These are phyloP conservation scores for Drosophila kanapiae DNA, from an alignment of 1,140 invertebrate genomes.

Conservation along the genomic window DNA sequence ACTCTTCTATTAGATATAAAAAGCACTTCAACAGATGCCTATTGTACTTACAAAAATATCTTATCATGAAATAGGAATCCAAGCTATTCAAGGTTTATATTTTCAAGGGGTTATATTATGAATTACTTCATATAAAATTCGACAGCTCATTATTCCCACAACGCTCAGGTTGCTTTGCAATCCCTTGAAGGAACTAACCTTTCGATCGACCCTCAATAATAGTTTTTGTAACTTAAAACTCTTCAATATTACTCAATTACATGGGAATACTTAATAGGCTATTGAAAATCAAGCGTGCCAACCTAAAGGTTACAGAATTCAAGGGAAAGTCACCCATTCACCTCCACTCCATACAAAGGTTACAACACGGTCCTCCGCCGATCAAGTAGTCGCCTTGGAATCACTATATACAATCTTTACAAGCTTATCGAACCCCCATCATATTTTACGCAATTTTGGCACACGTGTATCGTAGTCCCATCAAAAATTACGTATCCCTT, in stretches of 20 bases:
- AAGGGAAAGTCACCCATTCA: conserved; percentile 4
- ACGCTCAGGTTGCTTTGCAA: not conserved
- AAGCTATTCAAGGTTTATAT: no score
- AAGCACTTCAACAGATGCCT: no score
- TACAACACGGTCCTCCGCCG: not conserved
- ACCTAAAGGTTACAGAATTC: not conserved
- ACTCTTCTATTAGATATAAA: not conserved
- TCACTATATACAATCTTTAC: conserved; percentile 1
- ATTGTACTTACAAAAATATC: not conserved
- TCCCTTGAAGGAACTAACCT: not conserved
- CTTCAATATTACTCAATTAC: not conserved
- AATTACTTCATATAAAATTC: not conserved
- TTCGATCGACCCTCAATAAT: not conserved
- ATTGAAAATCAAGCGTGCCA: not conserved
- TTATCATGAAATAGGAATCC: not conserved
- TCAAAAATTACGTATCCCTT: conserved; percentile 14
- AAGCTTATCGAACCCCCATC: conserved; percentile 11
- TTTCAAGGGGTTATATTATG: not conserved
- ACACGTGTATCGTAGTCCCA: conserved; percentile 12
- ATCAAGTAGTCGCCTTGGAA: conserved; percentile 1
- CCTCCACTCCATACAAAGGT: not conserved
- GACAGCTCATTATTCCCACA: no score
- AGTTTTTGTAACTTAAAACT: not conserved
- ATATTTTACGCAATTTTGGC: conserved; percentile 12
- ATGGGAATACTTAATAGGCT: not conserved